Percentiles rank a stretch among this genome's conserved stretches.
These are phyloP conservation scores for Hydrotaea diabolus DNA, from an alignment of 2,888 invertebrate species.

Conservation along the genomic window DNA sequence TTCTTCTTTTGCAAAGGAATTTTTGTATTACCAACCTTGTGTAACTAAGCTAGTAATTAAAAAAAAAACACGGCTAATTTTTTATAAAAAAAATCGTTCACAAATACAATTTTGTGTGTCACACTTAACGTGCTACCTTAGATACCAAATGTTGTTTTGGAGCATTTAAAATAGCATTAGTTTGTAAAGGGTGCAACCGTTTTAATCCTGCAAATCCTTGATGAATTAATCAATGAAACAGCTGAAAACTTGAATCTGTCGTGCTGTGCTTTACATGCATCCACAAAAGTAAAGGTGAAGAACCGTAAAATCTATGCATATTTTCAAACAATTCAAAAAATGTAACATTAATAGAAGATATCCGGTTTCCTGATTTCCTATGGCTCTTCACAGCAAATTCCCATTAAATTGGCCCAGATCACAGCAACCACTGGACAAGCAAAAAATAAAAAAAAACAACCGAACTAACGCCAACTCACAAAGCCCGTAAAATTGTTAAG, in stretches of 20 bases:
- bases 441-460: neutral
- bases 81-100: too few relatives aligned
- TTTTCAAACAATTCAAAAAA: slow-evolving; percentile 61
- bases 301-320: slow-evolving; percentile 36
- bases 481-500: slow-evolving; percentile 15
- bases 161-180: too few relatives aligned
- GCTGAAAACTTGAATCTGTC: slow-evolving; percentile 20
- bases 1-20: too few relatives aligned
- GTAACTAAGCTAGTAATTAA: too few relatives aligned
- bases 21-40: too few relatives aligned
- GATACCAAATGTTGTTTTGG: too few relatives aligned
- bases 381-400: slow-evolving; percentile 41
- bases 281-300: slow-evolving; percentile 51
- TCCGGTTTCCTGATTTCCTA: slow-evolving; percentile 63
- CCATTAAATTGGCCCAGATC: slow-evolving; percentile 39
- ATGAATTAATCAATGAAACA: slow-evolving; percentile 10
- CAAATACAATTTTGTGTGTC: too few relatives aligned
- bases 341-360: slow-evolving; percentile 66
- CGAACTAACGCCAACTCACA: neutral
- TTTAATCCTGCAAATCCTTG: neutral
- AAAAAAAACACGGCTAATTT: too few relatives aligned
- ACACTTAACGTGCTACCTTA: too few relatives aligned
- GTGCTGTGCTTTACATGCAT: neutral
- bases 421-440: neutral
- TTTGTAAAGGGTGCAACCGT: neutral